Base-by-base conservation (phyloP, 2,888 invertebrate species). In the Tetrapedia diversipes region DNA sequence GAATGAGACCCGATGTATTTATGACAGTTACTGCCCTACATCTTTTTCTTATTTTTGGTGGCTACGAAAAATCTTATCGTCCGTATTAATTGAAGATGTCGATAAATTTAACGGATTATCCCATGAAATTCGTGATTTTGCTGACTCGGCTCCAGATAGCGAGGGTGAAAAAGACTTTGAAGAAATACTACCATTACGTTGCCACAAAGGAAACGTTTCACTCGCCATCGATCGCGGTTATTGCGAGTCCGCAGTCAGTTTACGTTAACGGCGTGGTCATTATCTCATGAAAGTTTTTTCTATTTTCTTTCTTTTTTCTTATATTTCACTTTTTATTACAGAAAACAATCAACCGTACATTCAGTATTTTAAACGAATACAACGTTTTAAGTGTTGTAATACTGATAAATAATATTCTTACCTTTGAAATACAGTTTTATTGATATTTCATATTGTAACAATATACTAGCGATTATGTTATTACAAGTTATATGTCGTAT, bases 181-280 rank as follows among this genome's bases (percentile, higher is more conserved):
- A 65, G 71, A 57, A 63, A 61, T 61, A 22, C 37, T 22, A 24
- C 41, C 51, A 65, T 75, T 75, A 72, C 19, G 39, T 24, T 51
- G 39, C 16, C 59, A 47, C 59, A 59, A 47, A 72, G 65, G 74
- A 75, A 75, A 65, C 47, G 54, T 65, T 72, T 72, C 34, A 54
- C 47, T 32, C 45, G 19, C 65, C 60, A 60, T 75, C 72, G 75
- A 75, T 75, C 54, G 60, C 37, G 41, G 65, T 65, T 75, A 75
- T 75, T 72, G 41, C 72, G 34, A 45, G 47, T 53, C 60, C 37
- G 54, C 59, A 39, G 54, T 45, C 65, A 45, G 54, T 60, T 57
- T 11, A 37, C 63, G 27, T 16, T 49, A 49, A 49, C 49, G 16
- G 49, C 16, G 14, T 49, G 16, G 24, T 49, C 49, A 16, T 49